Evolutionary conservation across 2,888 invertebrate species (phyloP).

Genomic region (Conus canariensis): DNA sequence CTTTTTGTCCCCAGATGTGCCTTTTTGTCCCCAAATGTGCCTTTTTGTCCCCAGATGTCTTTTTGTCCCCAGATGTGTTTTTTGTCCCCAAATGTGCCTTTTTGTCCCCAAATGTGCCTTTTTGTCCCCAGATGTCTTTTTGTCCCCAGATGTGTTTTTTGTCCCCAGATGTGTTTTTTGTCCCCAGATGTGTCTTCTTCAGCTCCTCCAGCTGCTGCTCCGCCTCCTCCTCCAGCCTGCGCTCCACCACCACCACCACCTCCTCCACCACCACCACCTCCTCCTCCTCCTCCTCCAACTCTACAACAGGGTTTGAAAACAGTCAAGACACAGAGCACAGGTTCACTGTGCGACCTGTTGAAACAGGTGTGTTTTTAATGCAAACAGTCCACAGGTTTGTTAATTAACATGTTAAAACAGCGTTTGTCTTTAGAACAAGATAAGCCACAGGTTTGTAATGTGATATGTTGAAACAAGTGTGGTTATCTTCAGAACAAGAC

Average conservation of each 20-base stretch:
- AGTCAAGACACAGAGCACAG: slow-evolving; percentile 46
- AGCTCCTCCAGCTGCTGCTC: slow-evolving; percentile 40
- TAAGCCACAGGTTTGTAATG: no score
- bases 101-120: no score
- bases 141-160: neutral
- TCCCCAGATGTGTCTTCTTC: neutral
- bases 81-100: no score
- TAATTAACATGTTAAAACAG: no score
- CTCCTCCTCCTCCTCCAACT: slow-evolving; percentile 57
- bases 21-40: no score
- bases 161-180: neutral
- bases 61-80: no score
- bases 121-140: neutral
- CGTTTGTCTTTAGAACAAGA: no score
- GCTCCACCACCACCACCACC: slow-evolving; percentile 52
- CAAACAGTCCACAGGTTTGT: no score
- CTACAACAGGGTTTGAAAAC: slow-evolving; percentile 49
- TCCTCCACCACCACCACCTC: slow-evolving; percentile 53
- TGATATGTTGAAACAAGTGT: no score
- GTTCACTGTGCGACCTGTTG: slow-evolving; percentile 61
- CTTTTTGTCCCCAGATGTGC: no score
- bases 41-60: no score
- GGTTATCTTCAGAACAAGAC: no score
- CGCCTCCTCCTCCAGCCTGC: slow-evolving; percentile 49
- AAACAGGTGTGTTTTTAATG: slow-evolving; percentile 57